Evolutionary conservation across 2,797 vertebrate genomes (phyloP).

Genomic region (Fistularia commersonii): DNA sequence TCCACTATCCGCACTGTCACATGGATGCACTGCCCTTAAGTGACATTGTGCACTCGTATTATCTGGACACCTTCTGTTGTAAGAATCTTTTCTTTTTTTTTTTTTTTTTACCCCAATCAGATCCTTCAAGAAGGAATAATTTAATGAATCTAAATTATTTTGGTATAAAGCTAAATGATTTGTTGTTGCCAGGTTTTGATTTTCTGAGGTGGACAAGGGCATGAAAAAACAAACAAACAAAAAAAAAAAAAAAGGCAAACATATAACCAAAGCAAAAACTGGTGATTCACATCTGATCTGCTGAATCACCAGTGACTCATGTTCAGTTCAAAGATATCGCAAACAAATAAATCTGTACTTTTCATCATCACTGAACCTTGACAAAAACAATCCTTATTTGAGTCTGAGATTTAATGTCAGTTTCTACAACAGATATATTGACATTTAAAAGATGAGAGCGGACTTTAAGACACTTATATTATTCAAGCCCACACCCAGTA

Average conservation of each 20-base stretch:
- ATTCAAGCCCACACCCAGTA: slow-evolving; percentile 20
- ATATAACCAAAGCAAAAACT: neutral
- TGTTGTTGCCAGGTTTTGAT: neutral
- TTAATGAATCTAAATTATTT: no score
- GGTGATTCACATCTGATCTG: no score
- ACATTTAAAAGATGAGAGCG: neutral
- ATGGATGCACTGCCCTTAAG: slow-evolving; percentile 20
- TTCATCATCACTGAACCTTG: neutral
- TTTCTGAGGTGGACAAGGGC: neutral
- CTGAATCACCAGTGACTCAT: slow-evolving; percentile 9
- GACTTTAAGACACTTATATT: neutral
- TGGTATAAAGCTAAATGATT: neutral
- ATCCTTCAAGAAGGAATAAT: no score
- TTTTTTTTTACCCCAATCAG: no score
- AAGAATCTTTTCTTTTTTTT: no score
- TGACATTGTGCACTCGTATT: neutral
- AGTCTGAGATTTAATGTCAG: neutral
- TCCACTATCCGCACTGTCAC: slow-evolving; percentile 14
- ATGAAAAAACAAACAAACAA: no score
- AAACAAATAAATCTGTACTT: neutral
- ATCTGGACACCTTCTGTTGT: no score
- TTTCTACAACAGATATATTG: slow-evolving; percentile 4
- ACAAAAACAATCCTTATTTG: neutral
- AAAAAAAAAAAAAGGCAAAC: neutral
- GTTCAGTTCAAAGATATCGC: slow-evolving; percentile 3